Evolutionary conservation across 2,888 invertebrate species (phyloP).

Genomic region (Papilio elwesi): DNA sequence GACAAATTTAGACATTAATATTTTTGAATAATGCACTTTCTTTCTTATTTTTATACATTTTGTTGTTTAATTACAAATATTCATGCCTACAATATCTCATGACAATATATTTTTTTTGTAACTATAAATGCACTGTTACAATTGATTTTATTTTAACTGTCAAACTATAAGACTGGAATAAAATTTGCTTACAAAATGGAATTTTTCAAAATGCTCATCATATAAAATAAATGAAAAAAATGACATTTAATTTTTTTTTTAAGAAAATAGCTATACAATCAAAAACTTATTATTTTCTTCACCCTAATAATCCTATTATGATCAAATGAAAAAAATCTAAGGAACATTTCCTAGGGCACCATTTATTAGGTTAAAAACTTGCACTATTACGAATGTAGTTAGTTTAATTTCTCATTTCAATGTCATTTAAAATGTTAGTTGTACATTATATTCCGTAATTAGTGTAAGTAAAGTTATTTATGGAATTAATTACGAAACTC

Average conservation of each 20-base stretch:
- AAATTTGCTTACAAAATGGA: not conserved
- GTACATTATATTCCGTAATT: constrained; percentile 22
- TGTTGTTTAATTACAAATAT: too few species aligned
- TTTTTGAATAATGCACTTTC: too few species aligned
- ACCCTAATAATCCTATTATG: not conserved
- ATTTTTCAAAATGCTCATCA: not conserved
- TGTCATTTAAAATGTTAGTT: constrained; percentile 9
- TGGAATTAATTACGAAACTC: not conserved
- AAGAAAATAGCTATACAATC: not conserved
- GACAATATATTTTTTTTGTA: too few species aligned
- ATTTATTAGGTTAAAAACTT: not conserved
- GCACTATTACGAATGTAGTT: constrained; percentile 15
- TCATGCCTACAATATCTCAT: too few species aligned
- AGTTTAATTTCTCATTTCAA: not conserved
- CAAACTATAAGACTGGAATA: not conserved
- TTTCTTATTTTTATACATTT: too few species aligned
- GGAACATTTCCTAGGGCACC: not conserved
- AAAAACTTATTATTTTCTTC: not conserved
- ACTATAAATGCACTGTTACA: too few species aligned
- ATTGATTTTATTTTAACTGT: too few species aligned
- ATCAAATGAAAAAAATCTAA: not conserved
- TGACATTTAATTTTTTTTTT: not conserved
- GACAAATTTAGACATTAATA: too few species aligned
- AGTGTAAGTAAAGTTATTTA: constrained; percentile 8
- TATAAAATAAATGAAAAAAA: not conserved